Conservation (phyloP, 37 sponge, comb jelly and placozoan genomes). For the Haliclona indistincta region DNA sequence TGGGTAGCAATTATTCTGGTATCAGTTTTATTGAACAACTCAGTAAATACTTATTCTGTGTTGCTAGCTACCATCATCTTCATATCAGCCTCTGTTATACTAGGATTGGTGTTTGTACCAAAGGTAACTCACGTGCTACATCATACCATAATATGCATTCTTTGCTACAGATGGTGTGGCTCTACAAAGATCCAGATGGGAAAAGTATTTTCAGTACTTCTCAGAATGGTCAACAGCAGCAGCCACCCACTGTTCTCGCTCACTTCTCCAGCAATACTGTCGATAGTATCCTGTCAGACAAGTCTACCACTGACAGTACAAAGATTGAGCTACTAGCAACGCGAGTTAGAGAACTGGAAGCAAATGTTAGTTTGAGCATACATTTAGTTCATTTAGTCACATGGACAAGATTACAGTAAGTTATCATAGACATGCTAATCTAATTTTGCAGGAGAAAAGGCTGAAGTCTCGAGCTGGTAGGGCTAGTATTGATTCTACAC, state of each 20-base stretch:
- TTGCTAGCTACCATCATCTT: slow-evolving; percentile 17
- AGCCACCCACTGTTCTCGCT: background rate
- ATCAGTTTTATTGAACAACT: slow-evolving; percentile 11
- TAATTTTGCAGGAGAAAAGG: too few relatives aligned
- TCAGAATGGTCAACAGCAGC: background rate
- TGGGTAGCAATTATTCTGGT: slow-evolving; percentile 31
- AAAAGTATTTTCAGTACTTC: slow-evolving; percentile 12
- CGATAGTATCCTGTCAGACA: background rate
- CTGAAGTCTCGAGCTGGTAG: too few relatives aligned
- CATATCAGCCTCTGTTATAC: slow-evolving; percentile 28
- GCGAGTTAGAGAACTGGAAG: slow-evolving; percentile 1
- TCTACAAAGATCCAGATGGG: slow-evolving; percentile 42
- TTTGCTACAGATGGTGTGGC: slow-evolving; percentile 27
- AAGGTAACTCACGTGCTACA: slow-evolving; percentile 27
- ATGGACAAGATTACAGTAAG: too few relatives aligned
- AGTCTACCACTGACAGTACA: background rate
- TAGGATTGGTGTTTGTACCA: slow-evolving; percentile 48
- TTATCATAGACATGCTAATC: too few relatives aligned
- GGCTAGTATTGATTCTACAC: too few relatives aligned
- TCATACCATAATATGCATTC: background rate
- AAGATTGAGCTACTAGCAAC: background rate
- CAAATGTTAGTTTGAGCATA: too few relatives aligned
- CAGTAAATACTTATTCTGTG: slow-evolving; percentile 16
- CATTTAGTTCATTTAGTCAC: too few relatives aligned
- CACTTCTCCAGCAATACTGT: background rate